A percentile compares a stretch with the other conserved stretches of the same genome.
Evolutionary conservation across 2,888 invertebrate species (phyloP).

Genomic region (Odontocolon sp.): DNA sequence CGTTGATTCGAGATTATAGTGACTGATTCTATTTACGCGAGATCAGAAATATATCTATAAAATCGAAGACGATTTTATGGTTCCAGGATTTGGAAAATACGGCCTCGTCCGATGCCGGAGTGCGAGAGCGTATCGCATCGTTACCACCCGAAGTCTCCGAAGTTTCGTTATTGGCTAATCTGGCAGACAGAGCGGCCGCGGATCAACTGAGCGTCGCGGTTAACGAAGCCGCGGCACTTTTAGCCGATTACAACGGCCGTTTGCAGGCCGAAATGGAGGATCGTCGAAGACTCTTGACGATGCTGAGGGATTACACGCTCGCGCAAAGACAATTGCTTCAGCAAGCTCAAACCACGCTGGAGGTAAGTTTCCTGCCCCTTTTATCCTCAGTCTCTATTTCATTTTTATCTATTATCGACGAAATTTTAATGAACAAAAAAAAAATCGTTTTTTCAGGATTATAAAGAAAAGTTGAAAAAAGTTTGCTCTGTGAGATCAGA

Average conservation of each 20-base stretch:
- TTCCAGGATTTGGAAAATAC: slow-evolving; percentile 94
- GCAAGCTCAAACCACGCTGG: slow-evolving; percentile 93
- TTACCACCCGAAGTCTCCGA: slow-evolving; percentile 97
- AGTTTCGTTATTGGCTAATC: slow-evolving; percentile 91
- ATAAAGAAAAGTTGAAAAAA: slow-evolving; percentile 93
- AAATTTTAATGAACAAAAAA: background rate
- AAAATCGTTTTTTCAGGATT: slow-evolving; percentile 86
- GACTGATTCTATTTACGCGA: background rate
- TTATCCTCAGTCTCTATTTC: background rate
- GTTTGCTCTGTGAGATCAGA: slow-evolving; percentile 93
- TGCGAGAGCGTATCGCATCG: slow-evolving; percentile 95
- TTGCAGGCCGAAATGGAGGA: slow-evolving; percentile 94
- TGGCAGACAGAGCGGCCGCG: slow-evolving; percentile 91
- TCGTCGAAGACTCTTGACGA: slow-evolving; percentile 90
- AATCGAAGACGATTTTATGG: slow-evolving; percentile 33
- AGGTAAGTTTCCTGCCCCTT: slow-evolving; percentile 83
- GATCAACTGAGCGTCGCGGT: slow-evolving; percentile 90
- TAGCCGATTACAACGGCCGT: slow-evolving; percentile 94
- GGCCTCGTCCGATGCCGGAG: slow-evolving; percentile 96
- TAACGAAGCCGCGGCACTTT: slow-evolving; percentile 92
- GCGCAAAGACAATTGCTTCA: slow-evolving; percentile 92
- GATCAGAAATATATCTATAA: too few relatives aligned
- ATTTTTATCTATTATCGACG: background rate
- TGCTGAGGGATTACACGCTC: slow-evolving; percentile 93
- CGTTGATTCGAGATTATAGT: background rate